Percentiles rank a stretch among this genome's conserved stretches.
These are phyloP conservation scores for Eriocheir sinensis DNA, from an alignment of 1,140 invertebrate species.

Conservation along the genomic window DNA sequence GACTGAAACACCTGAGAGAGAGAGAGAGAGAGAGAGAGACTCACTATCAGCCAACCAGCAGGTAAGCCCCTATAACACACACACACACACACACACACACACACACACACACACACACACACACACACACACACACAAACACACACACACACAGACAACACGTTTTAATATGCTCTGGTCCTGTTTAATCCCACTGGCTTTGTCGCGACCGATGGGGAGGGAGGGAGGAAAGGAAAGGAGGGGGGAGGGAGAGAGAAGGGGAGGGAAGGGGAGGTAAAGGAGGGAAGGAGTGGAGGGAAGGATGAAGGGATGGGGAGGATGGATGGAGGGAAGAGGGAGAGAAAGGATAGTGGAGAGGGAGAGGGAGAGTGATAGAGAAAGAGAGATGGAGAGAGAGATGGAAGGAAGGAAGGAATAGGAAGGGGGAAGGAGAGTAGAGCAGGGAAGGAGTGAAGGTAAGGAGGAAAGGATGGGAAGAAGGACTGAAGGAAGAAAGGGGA, in stretches of 20 bases:
- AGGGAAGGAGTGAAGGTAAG: too few relatives aligned
- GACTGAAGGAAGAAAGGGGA: too few relatives aligned
- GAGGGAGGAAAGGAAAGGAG: not conserved
- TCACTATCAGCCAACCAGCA: not conserved
- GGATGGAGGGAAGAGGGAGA: too few relatives aligned
- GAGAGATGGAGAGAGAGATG: too few relatives aligned
- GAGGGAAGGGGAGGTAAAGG: not conserved
- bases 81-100: constrained; percentile 18
- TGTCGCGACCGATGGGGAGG: not conserved
- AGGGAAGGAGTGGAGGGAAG: not conserved
- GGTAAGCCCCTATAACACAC: not conserved
- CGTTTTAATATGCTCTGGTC: constrained; percentile 24
- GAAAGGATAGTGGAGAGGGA: too few relatives aligned
- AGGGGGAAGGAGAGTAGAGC: too few relatives aligned
- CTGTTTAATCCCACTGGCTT: not conserved
- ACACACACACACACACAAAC: constrained; percentile 14
- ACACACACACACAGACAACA: constrained; percentile 43
- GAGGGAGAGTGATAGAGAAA: too few relatives aligned
- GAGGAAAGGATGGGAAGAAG: too few relatives aligned
- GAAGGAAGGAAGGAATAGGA: too few relatives aligned
- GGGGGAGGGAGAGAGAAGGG: not conserved
- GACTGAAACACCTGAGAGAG: too few relatives aligned
- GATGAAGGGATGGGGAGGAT: too few relatives aligned
- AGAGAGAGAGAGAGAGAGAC: not conserved
- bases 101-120: constrained; percentile 24